phyloP scores from a whole-genome alignment of 2,113 vertebrate species.

The Boleophthalmus pectinirostris region DNA sequence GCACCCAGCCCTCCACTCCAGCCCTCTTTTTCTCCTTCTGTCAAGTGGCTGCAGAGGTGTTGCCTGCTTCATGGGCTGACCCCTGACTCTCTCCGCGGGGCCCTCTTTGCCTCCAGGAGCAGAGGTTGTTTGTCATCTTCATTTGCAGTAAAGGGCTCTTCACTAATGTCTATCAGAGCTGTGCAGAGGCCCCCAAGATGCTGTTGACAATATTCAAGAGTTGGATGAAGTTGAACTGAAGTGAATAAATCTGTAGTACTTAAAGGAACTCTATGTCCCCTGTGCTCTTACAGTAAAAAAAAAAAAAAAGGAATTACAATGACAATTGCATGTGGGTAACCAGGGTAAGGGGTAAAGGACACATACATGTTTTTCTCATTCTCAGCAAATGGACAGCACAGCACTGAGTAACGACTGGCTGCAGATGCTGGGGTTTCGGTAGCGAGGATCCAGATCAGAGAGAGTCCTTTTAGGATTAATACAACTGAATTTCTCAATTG shows the following conservation, averaged over 20 bases:
- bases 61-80: slow-evolving; percentile 60
- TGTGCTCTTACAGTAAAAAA: no score
- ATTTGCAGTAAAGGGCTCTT: slow-evolving; percentile 48
- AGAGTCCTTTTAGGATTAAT: no score
- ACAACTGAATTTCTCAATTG: no score
- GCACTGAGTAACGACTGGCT: no score
- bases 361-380: no score
- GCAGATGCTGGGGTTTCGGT: no score
- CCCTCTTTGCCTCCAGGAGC: slow-evolving; percentile 38
- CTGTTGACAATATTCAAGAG: not conserved
- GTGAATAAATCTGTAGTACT: not conserved
- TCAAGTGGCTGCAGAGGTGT: slow-evolving; percentile 76
- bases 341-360: no score
- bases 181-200: not conserved
- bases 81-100: slow-evolving; percentile 46
- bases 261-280: no score
- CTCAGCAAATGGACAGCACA: no score
- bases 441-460: no score
- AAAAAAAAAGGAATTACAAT: no score
- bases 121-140: slow-evolving; percentile 64
- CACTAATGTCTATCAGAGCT: slow-evolving; percentile 1
- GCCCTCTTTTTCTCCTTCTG: slow-evolving; percentile 54
- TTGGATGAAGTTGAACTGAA: not conserved
- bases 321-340: no score
- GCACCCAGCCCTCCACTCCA: slow-evolving; percentile 70